Conservation (phyloP, 2,888 invertebrate genomes). For the Callimorpha dominula region DNA sequence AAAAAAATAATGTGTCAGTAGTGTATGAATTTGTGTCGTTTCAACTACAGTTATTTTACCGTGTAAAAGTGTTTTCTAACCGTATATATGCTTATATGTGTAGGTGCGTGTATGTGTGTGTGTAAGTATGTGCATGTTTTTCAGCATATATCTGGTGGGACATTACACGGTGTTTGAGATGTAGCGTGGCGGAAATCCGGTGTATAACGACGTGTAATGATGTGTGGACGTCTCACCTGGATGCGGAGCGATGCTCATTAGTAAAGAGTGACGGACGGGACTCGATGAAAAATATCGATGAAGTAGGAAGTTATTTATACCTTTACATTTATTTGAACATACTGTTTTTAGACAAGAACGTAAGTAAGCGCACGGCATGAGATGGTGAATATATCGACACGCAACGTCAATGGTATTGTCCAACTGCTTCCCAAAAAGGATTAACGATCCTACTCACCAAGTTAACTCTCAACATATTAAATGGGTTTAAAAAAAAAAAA, state of each 20-base stretch:
- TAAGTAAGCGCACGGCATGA: neutral
- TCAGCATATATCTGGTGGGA: constrained; percentile 39
- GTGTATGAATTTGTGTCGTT: neutral
- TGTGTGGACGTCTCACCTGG: constrained; percentile 83
- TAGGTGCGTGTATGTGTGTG: neutral
- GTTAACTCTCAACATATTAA: too few species aligned
- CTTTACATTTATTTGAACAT: neutral
- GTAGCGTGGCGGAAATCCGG: constrained; percentile 78
- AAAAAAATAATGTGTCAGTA: too few species aligned
- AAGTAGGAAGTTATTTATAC: neutral
- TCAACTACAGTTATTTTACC: neutral
- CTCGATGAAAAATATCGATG: constrained; percentile 1
- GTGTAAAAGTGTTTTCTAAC: neutral
- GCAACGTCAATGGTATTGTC: too few species aligned
- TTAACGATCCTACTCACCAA: too few species aligned
- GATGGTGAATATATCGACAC: too few species aligned
- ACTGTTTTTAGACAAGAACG: neutral
- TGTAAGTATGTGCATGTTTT: constrained; percentile 38
- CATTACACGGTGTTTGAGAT: constrained; percentile 77
- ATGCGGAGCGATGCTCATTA: constrained; percentile 68
- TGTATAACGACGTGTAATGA: constrained; percentile 75
- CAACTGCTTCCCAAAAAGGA: too few species aligned
- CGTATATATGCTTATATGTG: neutral
- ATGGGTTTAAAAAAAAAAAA: too few species aligned
- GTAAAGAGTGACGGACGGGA: constrained; percentile 52